A percentile compares a stretch with the other conserved stretches of the same genome.
phyloP scores from a whole-genome alignment of 92 coral and sea anemone species.

The Anthopleura xanthogrammica region DNA sequence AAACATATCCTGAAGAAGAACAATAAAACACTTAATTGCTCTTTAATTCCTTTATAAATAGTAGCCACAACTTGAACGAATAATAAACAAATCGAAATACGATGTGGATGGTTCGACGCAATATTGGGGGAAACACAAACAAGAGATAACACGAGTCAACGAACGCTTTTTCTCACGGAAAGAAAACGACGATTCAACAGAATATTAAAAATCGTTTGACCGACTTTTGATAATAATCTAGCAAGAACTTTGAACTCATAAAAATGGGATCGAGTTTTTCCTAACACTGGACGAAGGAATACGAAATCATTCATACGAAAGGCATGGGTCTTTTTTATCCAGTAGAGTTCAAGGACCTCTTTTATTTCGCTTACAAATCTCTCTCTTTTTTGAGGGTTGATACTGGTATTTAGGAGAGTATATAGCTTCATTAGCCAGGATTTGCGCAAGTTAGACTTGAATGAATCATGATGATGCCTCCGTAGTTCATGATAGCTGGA shows the following conservation, averaged over 20 bases:
- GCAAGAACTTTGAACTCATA: background rate
- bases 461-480: background rate
- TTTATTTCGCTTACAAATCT: background rate
- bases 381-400: slow-evolving; percentile 1
- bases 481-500: background rate
- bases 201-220: background rate
- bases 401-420: slow-evolving; percentile 8
- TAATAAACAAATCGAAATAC: background rate
- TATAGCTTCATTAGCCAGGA: background rate
- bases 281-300: background rate
- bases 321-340: too few species aligned
- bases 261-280: background rate
- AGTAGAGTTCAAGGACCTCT: slow-evolving; percentile 20
- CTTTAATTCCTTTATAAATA: background rate
- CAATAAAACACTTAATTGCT: background rate
- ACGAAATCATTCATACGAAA: too few species aligned
- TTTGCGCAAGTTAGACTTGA: background rate
- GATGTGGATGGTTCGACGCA: background rate
- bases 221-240: background rate
- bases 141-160: background rate
- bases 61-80: background rate
- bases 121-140: background rate
- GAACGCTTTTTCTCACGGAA: background rate
- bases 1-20: slow-evolving; percentile 2
- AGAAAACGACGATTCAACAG: too few species aligned